These are phyloP conservation scores for Bugulina stolonifera DNA, from an alignment of 2,888 invertebrate species.

Conservation along the genomic window DNA sequence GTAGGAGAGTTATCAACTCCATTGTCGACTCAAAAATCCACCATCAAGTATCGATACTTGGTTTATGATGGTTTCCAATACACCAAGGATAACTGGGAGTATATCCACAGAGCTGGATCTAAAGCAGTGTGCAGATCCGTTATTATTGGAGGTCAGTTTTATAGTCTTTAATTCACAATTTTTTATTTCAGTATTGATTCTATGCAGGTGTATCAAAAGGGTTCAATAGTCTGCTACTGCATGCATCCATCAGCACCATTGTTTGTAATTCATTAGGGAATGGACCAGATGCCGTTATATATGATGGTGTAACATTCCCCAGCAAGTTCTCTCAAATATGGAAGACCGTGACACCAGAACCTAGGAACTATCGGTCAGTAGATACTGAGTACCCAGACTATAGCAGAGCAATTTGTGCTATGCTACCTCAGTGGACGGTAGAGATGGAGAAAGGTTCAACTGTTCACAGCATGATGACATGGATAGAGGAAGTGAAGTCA, in stretches of 20 bases:
- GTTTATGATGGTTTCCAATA: neutral
- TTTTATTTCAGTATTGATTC: too few relatives aligned
- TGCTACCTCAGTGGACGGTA: neutral
- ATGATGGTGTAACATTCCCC: conserved; percentile 1
- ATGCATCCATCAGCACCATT: too few relatives aligned
- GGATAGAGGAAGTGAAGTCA: neutral
- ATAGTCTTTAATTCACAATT: neutral
- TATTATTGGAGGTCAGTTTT: neutral
- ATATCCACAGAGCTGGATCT: neutral
- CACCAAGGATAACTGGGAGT: conserved; percentile 19
- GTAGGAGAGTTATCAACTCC: conserved; percentile 4
- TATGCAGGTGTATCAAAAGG: too few relatives aligned
- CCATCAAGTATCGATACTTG: neutral
- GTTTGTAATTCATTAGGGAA: neutral
- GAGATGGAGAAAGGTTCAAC: conserved; percentile 6
- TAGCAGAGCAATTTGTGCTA: neutral
- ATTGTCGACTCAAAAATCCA: neutral
- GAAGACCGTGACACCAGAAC: neutral
- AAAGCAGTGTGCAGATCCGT: neutral
- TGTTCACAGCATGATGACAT: neutral
- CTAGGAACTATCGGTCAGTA: neutral
- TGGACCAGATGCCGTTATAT: neutral
- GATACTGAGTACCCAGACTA: neutral
- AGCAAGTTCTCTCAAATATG: conserved; percentile 2
- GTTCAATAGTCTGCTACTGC: too few relatives aligned